Evolutionary conservation across 1,140 invertebrate genomes (phyloP).

Genomic region (Ips typographus): DNA sequence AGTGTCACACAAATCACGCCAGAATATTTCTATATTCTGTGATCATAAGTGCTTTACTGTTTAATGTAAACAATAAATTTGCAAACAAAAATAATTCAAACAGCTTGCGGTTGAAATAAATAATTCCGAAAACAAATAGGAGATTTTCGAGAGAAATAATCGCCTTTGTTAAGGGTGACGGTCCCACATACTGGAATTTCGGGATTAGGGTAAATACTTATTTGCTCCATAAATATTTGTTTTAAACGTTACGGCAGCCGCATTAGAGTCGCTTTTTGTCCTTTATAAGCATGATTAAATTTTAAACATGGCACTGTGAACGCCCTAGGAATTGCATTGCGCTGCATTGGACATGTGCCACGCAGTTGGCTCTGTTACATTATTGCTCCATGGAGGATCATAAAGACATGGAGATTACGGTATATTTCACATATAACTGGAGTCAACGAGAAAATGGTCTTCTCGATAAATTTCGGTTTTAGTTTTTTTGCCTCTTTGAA

Average conservation of each 20-base stretch:
- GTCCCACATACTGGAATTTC: conserved; percentile 18
- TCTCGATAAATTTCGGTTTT: conserved; percentile 22
- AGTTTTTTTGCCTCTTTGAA: not conserved
- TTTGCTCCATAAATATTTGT: conserved; percentile 23
- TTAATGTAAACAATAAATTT: no score
- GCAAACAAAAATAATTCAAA: no score
- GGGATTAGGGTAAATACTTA: conserved; percentile 25
- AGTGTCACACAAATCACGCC: no score
- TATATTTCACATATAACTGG: conserved; percentile 33
- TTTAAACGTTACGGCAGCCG: conserved; percentile 17
- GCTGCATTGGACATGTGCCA: conserved; percentile 34
- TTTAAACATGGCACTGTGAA: conserved; percentile 33
- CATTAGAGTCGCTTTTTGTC: conserved; percentile 21
- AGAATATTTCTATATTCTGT: no score
- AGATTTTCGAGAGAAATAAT: not conserved
- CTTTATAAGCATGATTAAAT: conserved; percentile 32
- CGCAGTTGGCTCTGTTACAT: conserved; percentile 34
- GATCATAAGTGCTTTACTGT: no score
- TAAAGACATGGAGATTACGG: conserved; percentile 36
- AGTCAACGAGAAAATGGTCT: conserved; percentile 33
- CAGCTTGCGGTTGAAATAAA: no score
- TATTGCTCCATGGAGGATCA: conserved; percentile 34
- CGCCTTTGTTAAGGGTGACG: conserved; percentile 11
- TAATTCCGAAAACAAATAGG: no score
- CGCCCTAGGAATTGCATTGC: conserved; percentile 31